Base-by-base conservation (phyloP, 64 coral and sea anemone species). In the Pocillopora verrucosa region DNA sequence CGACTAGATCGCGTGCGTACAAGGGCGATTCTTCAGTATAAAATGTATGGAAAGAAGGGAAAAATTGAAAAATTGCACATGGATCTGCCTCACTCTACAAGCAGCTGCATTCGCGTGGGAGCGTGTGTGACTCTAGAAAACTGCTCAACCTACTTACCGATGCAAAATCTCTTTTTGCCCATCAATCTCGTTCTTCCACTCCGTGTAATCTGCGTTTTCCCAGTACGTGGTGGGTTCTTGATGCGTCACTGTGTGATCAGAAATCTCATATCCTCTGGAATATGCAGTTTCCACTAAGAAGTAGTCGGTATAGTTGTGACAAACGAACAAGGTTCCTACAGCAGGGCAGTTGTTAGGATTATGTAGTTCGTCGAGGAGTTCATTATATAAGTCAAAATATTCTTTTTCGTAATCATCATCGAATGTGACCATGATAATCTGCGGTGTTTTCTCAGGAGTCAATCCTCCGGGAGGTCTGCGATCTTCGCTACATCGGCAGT, bases 231-330 rank as follows among this genome's bases (percentile, higher is more conserved):
- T 59, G 10, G 94, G 94, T 22, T 80, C 87, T 60, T 92, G 94
- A 59, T 96, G 94, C 2, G 94, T 96, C 5, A 96, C 90, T 17
- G 94, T 89, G 19, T 96, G 94, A n/a, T 96, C 94, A 30, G 94
- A 90, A 16, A 90, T 70, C 82, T 96, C 90, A 14, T 92, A 91
- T 1, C 90, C 94, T 35, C 64, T 79, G 35, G 94, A 96, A 59
- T 92, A 92, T 65, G 92, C 88, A 78, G 57, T 86, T 82, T 96
- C 94, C 12, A 90, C 94, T 58, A 87, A 56, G 73, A 80, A 96
- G 59, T 96, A 96, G 72, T 89, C 87, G 0, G 94, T 93, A 68
- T 93, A 93, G 69, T 93, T 93, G 57, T 96, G 91, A 45, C 74
- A 90, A 19, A 93, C 72, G 60, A 96, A 96, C 61, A 96, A 89